Percentiles rank a stretch among this genome's conserved stretches.
These are phyloP conservation scores for Anguilla japonica DNA, from an alignment of 2,113 vertebrate species.

Conservation along the genomic window DNA sequence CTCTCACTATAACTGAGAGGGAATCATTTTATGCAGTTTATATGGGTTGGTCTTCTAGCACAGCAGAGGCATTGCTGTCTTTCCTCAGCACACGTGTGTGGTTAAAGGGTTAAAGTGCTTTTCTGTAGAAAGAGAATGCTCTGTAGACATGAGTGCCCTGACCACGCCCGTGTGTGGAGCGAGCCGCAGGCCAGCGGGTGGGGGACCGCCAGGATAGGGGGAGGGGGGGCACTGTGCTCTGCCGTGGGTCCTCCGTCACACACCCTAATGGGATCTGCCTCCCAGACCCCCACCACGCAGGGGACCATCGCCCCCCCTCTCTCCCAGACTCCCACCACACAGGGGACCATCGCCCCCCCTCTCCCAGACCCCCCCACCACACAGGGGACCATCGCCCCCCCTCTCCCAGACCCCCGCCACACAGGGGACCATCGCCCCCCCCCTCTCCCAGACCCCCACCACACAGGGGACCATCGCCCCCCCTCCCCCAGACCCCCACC, in stretches of 20 bases:
- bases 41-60: not conserved
- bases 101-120: not conserved
- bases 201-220: not conserved
- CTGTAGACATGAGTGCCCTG: not conserved
- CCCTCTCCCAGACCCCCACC: no score
- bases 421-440: no score
- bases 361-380: not conserved
- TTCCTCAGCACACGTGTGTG: not conserved
- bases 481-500: no score
- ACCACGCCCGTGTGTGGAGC: not conserved
- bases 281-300: not conserved
- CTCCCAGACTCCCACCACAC: no score
- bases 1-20: not conserved
- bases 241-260: not conserved
- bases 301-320: not conserved
- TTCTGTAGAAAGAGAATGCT: not conserved
- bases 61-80: not conserved
- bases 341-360: no score
- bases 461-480: no score
- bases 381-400: no score
- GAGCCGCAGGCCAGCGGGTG: not conserved
- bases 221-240: not conserved
- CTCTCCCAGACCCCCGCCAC: no score
- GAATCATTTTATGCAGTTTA: not conserved
- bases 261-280: no score